phyloP scores from a whole-genome alignment of 2,888 invertebrate species.

The Leptinotarsa peninsularis region DNA sequence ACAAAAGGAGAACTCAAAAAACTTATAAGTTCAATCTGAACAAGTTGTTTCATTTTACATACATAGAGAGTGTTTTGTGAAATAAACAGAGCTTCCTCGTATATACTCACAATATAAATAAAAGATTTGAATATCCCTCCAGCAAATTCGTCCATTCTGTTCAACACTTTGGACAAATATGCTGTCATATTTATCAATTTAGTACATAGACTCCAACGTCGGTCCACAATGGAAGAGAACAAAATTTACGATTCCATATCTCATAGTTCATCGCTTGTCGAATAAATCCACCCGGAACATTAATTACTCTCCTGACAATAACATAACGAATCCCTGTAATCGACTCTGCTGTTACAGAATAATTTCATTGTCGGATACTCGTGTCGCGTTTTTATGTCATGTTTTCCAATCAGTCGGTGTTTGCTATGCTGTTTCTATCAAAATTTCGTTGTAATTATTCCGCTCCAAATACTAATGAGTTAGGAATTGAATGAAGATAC shows the following conservation, averaged over 20 bases:
- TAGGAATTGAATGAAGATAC: not conserved
- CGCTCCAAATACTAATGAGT: not conserved
- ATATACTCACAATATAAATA: not conserved
- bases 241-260: constrained; percentile 12
- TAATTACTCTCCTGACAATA: constrained; percentile 15
- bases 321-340: constrained; percentile 12
- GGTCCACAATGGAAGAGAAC: constrained; percentile 13
- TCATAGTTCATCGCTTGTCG: constrained; percentile 15
- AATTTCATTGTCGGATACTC: not conserved
- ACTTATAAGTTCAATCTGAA: too few species aligned
- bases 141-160: not conserved
- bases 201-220: constrained; percentile 12
- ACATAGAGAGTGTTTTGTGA: too few species aligned
- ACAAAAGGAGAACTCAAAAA: too few species aligned
- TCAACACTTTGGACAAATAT: not conserved
- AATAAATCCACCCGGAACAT: constrained; percentile 18
- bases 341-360: constrained; percentile 15
- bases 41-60: too few species aligned
- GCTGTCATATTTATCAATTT: constrained; percentile 17
- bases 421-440: constrained; percentile 2
- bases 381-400: constrained; percentile 8
- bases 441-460: not conserved
- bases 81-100: not conserved
- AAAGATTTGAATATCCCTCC: not conserved
- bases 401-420: constrained; percentile 7